These are phyloP conservation scores for Apocheima hispidaria DNA, from an alignment of 2,888 invertebrate species.

Conservation along the genomic window DNA sequence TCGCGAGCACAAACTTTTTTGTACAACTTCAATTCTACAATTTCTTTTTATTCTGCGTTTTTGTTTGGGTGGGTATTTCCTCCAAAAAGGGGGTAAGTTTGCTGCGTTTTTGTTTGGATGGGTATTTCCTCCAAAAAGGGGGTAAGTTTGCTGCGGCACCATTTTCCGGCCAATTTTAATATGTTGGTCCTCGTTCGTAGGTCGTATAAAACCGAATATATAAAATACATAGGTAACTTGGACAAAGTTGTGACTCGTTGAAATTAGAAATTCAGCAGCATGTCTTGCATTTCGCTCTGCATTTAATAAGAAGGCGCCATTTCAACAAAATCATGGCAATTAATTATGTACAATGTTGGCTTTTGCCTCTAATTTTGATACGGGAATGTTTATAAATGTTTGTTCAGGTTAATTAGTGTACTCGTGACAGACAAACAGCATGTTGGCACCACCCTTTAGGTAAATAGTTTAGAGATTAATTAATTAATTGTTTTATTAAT, in stretches of 20 bases:
- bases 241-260: neutral
- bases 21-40: too few relatives aligned
- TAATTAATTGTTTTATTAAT: slow-evolving; percentile 75
- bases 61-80: slow-evolving; percentile 20
- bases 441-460: slow-evolving; percentile 61
- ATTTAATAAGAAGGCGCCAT: slow-evolving; percentile 13
- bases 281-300: slow-evolving; percentile 12
- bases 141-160: too few relatives aligned
- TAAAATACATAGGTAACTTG: too few relatives aligned
- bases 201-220: too few relatives aligned
- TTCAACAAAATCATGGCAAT: slow-evolving; percentile 40
- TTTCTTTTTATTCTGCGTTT: too few relatives aligned
- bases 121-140: too few relatives aligned
- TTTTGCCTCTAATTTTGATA: slow-evolving; percentile 46
- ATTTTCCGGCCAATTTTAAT: too few relatives aligned
- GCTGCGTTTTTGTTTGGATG: neutral
- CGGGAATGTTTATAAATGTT: slow-evolving; percentile 65
- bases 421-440: slow-evolving; percentile 62
- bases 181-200: too few relatives aligned
- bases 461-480: slow-evolving; percentile 68
- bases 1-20: too few relatives aligned
- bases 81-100: too few relatives aligned
- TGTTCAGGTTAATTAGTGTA: slow-evolving; percentile 76
- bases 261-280: slow-evolving; percentile 7
- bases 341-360: slow-evolving; percentile 48